Base-by-base conservation (phyloP, 2,888 invertebrate genomes). In the Disparrhopalites patrizii region DNA sequence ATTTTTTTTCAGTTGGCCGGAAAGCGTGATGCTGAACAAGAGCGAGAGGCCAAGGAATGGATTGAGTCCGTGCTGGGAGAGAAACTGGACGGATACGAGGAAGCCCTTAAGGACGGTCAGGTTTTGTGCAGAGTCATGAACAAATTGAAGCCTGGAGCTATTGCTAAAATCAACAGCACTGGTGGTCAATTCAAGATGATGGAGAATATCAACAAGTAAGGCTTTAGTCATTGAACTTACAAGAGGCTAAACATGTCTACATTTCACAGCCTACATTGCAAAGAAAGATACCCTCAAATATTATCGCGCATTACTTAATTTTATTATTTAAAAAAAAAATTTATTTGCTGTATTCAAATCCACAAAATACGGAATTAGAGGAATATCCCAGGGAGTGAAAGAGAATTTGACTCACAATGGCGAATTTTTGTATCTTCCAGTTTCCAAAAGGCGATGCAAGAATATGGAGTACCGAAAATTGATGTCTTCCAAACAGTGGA, bases 111-210 rank as follows among this genome's bases (percentile, higher is more conserved):
- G 80, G 95, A 97, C 81, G 96, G 96, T 66, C 89, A 90, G 74
- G 87, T 96, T 70, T 86, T 97, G 72, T 97, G 96, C 85, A 88
- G 89, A 78, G 81, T 99, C 77, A 93, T 98, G 83, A 98, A 99
- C 86, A 92, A 90, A 80, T 82, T 99, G 76, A 82, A 86, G 73
- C 97, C 98, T 55, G 94, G 94, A 76, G 83, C 91, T 71, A 83
- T 97, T 69, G 78, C 86, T 78, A 97, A 96, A 82, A 88, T 98
- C 82, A 96, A 98, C 85, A 86, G 88, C 75, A 86, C 88, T 55
- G 95, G 96, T 76, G 95, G 96, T 79, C 95, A 96, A 79, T 99
- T 99, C 87, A 98, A 97, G 80, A 89, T 98, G 88, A 99, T 99
- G 98, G 98, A 99, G 82, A 99, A 99, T 85, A 93, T 98, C 81